Evolutionary conservation across 1,140 invertebrate genomes (phyloP).

Genomic region (Philopotamus ludificatus): DNA sequence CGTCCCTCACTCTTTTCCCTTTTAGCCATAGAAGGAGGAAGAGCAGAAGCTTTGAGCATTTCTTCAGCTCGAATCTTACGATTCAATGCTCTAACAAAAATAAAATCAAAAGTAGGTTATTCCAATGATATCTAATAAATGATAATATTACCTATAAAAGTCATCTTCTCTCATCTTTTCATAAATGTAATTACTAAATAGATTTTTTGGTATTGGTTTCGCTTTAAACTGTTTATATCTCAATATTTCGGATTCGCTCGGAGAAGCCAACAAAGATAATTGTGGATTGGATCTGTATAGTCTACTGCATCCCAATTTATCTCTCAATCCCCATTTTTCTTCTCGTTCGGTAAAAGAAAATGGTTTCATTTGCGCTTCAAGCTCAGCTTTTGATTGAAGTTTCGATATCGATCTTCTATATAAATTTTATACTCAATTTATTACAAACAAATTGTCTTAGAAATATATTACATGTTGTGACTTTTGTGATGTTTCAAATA

Average conservation of each 20-base stretch:
- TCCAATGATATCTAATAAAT: neutral
- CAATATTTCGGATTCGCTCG: slow-evolving; percentile 44
- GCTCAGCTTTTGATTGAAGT: slow-evolving; percentile 57
- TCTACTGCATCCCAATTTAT: slow-evolving; percentile 44
- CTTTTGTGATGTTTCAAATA: neutral
- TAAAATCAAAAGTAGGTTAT: neutral
- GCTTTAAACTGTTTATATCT: slow-evolving; percentile 61
- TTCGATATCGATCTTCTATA: slow-evolving; percentile 57
- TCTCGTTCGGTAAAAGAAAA: slow-evolving; percentile 63
- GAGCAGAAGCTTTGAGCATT: slow-evolving; percentile 63
- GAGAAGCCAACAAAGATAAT: slow-evolving; percentile 49
- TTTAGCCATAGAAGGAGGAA: slow-evolving; percentile 69
- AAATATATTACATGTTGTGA: neutral
- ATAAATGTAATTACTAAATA: slow-evolving; percentile 69
- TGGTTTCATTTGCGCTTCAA: slow-evolving; percentile 62
- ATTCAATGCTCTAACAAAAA: slow-evolving; percentile 59
- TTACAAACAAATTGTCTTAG: neutral
- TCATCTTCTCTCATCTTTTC: slow-evolving; percentile 70
- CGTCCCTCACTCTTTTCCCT: slow-evolving; percentile 57
- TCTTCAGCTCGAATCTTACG: slow-evolving; percentile 68
- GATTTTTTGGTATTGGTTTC: slow-evolving; percentile 65
- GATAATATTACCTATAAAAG: slow-evolving; percentile 60
- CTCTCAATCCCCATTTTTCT: slow-evolving; percentile 47
- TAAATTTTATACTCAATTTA: slow-evolving; percentile 17
- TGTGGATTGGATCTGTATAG: slow-evolving; percentile 59